Percentiles rank a stretch among this genome's conserved stretches.
phyloP scores from a whole-genome alignment of 2,888 invertebrate genomes.

The Drosophila peninsularis region DNA sequence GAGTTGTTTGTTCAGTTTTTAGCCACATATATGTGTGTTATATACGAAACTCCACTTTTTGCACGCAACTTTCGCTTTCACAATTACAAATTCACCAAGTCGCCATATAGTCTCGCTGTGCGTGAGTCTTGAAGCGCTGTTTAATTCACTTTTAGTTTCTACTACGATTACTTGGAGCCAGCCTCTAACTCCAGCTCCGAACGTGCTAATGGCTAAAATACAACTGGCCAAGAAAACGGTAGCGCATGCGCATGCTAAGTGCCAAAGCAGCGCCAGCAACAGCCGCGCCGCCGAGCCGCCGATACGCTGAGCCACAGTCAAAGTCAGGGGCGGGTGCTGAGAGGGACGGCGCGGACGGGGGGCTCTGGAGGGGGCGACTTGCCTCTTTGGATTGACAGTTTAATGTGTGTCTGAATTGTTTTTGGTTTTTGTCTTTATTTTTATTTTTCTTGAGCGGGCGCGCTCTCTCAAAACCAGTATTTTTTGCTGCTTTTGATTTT shows the following conservation, averaged over 20 bases:
- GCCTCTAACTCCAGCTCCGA: slow-evolving; percentile 66
- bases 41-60: slow-evolving; percentile 47
- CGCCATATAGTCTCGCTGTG: slow-evolving; percentile 42
- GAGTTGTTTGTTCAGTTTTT: slow-evolving; percentile 17
- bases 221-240: slow-evolving; percentile 81
- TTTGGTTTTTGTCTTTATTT: slow-evolving; percentile 26
- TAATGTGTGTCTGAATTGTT: slow-evolving; percentile 38
- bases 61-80: slow-evolving; percentile 75
- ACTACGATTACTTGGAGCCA: slow-evolving; percentile 21
- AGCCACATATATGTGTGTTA: neutral
- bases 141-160: slow-evolving; percentile 64
- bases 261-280: slow-evolving; percentile 32
- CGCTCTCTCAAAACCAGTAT: slow-evolving; percentile 66
- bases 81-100: slow-evolving; percentile 30
- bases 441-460: slow-evolving; percentile 19
- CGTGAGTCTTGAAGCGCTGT: slow-evolving; percentile 33
- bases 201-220: slow-evolving; percentile 83
- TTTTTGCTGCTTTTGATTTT: slow-evolving; percentile 34
- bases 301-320: slow-evolving; percentile 27
- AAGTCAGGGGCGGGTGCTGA: slow-evolving; percentile 4
- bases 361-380: slow-evolving; percentile 10
- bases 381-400: slow-evolving; percentile 57
- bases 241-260: slow-evolving; percentile 77
- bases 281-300: slow-evolving; percentile 12
- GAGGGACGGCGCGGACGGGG: neutral